Evolutionary conservation across 2,113 vertebrate species (phyloP).

Genomic region (Galbula dea): DNA sequence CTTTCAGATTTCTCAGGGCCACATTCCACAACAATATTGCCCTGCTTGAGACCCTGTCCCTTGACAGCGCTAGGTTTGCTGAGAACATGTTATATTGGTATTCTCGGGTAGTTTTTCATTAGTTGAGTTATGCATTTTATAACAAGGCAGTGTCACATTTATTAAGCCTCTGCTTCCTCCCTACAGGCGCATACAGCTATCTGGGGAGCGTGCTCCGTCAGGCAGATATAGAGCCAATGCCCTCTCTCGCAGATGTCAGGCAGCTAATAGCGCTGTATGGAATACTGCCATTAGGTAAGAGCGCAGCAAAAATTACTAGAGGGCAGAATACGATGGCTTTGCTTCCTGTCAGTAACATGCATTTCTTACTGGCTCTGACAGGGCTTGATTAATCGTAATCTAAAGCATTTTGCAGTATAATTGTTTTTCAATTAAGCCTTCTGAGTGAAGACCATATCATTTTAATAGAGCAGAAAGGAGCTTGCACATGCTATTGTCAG

Average conservation of each 20-base stretch:
- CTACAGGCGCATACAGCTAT: conserved; percentile 78
- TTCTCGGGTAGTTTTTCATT: background rate
- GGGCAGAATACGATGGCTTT: background rate
- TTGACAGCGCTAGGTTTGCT: rapidly evolving
- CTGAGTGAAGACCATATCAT: background rate
- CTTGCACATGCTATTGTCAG: background rate
- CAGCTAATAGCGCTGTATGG: conserved; percentile 82
- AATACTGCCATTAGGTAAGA: conserved; percentile 83
- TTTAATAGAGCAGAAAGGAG: background rate
- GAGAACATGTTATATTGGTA: rapidly evolving
- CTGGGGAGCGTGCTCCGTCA: conserved; percentile 72
- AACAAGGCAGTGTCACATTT: background rate
- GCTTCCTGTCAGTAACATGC: background rate
- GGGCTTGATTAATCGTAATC: background rate
- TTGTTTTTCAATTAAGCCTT: conserved; percentile 15
- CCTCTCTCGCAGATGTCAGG: conserved; percentile 78
- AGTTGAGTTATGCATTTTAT: background rate
- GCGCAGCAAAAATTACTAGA: background rate
- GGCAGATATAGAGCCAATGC: conserved; percentile 74
- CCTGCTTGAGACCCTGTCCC: background rate
- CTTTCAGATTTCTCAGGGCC: background rate
- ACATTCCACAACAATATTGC: background rate
- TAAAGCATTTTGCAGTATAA: background rate
- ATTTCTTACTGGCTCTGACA: background rate
- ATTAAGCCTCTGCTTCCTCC: background rate